Conservation (phyloP, 2,113 vertebrate species). For the Xenopus laevis region DNA sequence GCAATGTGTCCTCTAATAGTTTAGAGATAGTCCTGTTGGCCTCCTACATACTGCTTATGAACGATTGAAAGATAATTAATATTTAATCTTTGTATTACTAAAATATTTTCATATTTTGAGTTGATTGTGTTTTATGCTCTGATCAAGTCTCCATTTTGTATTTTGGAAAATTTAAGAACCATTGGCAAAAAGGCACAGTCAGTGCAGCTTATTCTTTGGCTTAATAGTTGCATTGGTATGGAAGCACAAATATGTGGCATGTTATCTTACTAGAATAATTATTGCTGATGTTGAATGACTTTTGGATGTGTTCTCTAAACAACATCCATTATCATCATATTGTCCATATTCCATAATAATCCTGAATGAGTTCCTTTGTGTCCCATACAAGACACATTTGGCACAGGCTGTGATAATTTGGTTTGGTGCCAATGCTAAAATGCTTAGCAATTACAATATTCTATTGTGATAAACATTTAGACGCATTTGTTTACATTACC, state of each 20-base stretch:
- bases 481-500: slow-evolving; percentile 39
- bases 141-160: too few species aligned
- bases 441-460: slow-evolving; percentile 29
- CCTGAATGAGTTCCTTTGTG: slow-evolving; percentile 23
- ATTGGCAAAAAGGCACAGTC: too few species aligned
- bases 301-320: slow-evolving; percentile 30
- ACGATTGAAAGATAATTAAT: too few species aligned
- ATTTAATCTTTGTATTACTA: too few species aligned
- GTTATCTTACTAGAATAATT: slow-evolving; percentile 18
- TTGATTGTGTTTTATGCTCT: too few species aligned
- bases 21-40: too few species aligned
- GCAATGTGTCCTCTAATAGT: too few species aligned
- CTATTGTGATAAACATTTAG: slow-evolving; percentile 37
- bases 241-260: not conserved
- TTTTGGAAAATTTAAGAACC: too few species aligned
- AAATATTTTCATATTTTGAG: too few species aligned
- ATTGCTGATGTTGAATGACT: slow-evolving; percentile 16
- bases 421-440: slow-evolving; percentile 2
- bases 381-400: slow-evolving; percentile 23
- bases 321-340: slow-evolving; percentile 13
- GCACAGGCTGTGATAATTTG: slow-evolving; percentile 27
- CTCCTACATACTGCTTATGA: too few species aligned
- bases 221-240: too few species aligned
- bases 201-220: too few species aligned
- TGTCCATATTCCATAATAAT: slow-evolving; percentile 32